These are phyloP conservation scores for Dermatophagoides farinae DNA, from an alignment of 1,140 invertebrate genomes.

Conservation along the genomic window DNA sequence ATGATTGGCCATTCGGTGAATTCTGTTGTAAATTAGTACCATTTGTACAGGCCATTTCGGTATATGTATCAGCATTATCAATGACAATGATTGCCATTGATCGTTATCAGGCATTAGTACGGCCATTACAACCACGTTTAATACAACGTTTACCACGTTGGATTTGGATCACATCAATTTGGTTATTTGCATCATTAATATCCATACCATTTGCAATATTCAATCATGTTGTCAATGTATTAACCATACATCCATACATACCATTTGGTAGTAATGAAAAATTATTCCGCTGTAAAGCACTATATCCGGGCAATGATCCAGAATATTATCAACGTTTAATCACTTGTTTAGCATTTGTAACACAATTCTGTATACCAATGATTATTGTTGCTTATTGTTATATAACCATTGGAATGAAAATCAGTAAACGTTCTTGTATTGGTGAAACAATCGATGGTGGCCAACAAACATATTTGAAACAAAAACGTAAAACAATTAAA, in stretches of 20 bases:
- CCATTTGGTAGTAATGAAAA: slow-evolving; percentile 18
- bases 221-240: slow-evolving; percentile 18
- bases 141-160: slow-evolving; percentile 2
- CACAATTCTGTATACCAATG: slow-evolving; percentile 34
- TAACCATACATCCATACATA: background rate
- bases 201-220: slow-evolving; percentile 83
- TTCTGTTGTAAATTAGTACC: slow-evolving; percentile 31
- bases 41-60: slow-evolving; percentile 34
- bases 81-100: slow-evolving; percentile 34
- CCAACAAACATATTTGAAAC: slow-evolving; percentile 18
- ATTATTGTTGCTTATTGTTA: slow-evolving; percentile 29
- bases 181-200: slow-evolving; percentile 61
- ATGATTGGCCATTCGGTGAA: slow-evolving; percentile 30
- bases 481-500: slow-evolving; percentile 30
- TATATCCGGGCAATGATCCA: slow-evolving; percentile 25
- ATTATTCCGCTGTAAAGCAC: slow-evolving; percentile 25
- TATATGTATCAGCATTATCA: slow-evolving; percentile 35
- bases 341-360: slow-evolving; percentile 28
- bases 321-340: slow-evolving; percentile 18
- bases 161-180: slow-evolving; percentile 59
- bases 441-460: slow-evolving; percentile 22
- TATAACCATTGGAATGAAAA: slow-evolving; percentile 23
- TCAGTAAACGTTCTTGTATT: slow-evolving; percentile 23
- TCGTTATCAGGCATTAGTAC: slow-evolving; percentile 30
- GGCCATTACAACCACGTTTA: slow-evolving; percentile 29